A percentile compares a stretch with the other conserved stretches of the same genome.
These are phyloP conservation scores for Thumatha senex DNA, from an alignment of 2,888 invertebrate species.

Conservation along the genomic window DNA sequence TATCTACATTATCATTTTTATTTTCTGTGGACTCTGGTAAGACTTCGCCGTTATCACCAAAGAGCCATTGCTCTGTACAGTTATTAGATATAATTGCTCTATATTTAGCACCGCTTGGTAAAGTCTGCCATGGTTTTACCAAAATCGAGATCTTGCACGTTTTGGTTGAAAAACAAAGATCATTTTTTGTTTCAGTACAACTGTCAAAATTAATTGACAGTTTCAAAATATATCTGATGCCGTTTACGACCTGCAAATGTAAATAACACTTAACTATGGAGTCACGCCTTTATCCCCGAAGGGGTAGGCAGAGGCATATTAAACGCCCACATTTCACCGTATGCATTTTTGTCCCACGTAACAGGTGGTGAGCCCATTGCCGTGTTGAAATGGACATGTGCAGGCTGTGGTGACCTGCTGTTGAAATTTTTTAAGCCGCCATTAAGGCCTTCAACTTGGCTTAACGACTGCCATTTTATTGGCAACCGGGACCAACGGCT, in stretches of 20 bases:
- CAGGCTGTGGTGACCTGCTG: no score
- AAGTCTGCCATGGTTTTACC: conserved; percentile 86
- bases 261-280: neutral
- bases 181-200: conserved; percentile 58
- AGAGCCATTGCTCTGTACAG: conserved; percentile 84
- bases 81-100: conserved; percentile 86
- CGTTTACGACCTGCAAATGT: conserved; percentile 81
- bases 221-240: conserved; percentile 82
- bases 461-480: no score
- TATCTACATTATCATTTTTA: conserved; percentile 41
- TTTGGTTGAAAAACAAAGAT: conserved; percentile 56
- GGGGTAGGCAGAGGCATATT: no score
- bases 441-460: no score
- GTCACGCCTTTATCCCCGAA: neutral
- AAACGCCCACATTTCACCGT: no score
- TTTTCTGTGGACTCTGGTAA: conserved; percentile 37
- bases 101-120: conserved; percentile 81
- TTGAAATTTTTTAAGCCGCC: no score
- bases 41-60: conserved; percentile 65
- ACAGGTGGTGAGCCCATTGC: no score
- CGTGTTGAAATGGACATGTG: no score
- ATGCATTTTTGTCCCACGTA: no score
- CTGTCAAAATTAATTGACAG: conserved; percentile 75
- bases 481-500: no score
- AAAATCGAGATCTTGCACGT: conserved; percentile 85